These are phyloP conservation scores for Triplophysa tibetana DNA, from an alignment of 2,113 vertebrate species.

Conservation along the genomic window DNA sequence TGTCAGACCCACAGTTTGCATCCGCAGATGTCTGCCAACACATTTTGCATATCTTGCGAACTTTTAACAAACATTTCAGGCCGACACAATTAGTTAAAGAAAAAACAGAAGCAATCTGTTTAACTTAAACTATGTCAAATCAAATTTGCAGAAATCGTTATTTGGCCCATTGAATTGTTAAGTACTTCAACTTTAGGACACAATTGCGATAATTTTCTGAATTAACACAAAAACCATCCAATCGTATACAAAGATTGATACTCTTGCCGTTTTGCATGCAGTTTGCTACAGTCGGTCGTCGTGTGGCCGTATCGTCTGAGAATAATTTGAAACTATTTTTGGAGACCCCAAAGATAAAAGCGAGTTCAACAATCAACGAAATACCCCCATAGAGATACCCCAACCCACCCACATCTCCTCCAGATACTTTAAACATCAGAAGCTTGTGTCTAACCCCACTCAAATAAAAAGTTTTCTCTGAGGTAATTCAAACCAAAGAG, in stretches of 20 bases:
- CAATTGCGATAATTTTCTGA: neutral
- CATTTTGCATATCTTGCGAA: neutral
- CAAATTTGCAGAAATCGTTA: neutral
- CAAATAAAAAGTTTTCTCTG: slow-evolving; percentile 3
- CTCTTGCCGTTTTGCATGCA: neutral
- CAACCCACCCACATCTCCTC: neutral
- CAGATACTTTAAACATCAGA: neutral
- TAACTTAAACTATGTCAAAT: neutral
- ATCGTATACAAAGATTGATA: too few species aligned
- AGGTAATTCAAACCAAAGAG: slow-evolving; percentile 11
- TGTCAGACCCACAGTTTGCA: slow-evolving; percentile 32
- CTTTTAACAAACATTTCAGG: neutral
- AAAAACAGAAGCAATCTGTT: neutral
- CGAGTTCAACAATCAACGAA: neutral
- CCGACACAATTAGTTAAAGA: neutral
- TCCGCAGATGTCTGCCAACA: slow-evolving; percentile 9
- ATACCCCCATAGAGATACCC: neutral
- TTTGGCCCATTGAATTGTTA: neutral
- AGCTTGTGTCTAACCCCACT: neutral
- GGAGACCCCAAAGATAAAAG: neutral
- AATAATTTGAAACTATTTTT: too few species aligned
- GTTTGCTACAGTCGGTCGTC: too few species aligned
- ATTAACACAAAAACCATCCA: too few species aligned
- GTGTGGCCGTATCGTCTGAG: too few species aligned
- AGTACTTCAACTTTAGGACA: neutral